A percentile compares a stretch with the other conserved stretches of the same genome.
Conservation (phyloP, 2,888 invertebrate genomes). For the Lumbricus terrestris region DNA sequence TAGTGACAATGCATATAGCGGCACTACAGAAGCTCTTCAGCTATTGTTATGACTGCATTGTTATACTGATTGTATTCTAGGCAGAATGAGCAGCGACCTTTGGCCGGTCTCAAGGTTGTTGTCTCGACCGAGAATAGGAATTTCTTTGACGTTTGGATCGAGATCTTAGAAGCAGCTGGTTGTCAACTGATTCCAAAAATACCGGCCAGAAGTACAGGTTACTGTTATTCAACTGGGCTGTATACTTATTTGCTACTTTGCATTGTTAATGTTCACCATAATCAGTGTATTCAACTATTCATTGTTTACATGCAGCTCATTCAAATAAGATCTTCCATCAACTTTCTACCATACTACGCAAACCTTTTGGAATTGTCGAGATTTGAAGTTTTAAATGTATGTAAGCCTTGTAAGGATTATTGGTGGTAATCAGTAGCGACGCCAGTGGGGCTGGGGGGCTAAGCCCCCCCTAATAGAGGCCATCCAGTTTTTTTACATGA, state of each 20-base stretch:
- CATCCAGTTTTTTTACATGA: too few species aligned
- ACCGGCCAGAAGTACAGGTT: slow-evolving; percentile 14
- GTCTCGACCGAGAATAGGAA: slow-evolving; percentile 38
- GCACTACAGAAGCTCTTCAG: neutral
- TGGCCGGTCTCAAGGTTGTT: slow-evolving; percentile 6
- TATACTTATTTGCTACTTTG: neutral
- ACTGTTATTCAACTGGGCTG: neutral
- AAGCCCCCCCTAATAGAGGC: too few species aligned
- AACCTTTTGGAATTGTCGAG: neutral
- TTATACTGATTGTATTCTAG: neutral
- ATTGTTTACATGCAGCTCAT: neutral
- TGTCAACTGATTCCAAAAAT: slow-evolving; percentile 34
- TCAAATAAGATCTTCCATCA: neutral
- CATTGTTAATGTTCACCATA: neutral
- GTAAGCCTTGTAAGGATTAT: neutral
- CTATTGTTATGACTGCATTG: too few species aligned
- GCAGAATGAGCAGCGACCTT: slow-evolving; percentile 16
- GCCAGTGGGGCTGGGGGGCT: too few species aligned
- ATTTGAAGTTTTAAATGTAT: neutral
- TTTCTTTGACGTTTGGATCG: slow-evolving; percentile 48
- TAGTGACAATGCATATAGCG: neutral
- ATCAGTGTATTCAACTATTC: neutral
- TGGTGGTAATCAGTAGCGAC: neutral
- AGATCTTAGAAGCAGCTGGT: slow-evolving; percentile 45
- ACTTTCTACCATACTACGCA: neutral